A percentile compares a stretch with the other conserved stretches of the same genome.
These are phyloP conservation scores for Hippopotamyrus pictus DNA, from an alignment of 2,797 vertebrate species.

Conservation along the genomic window DNA sequence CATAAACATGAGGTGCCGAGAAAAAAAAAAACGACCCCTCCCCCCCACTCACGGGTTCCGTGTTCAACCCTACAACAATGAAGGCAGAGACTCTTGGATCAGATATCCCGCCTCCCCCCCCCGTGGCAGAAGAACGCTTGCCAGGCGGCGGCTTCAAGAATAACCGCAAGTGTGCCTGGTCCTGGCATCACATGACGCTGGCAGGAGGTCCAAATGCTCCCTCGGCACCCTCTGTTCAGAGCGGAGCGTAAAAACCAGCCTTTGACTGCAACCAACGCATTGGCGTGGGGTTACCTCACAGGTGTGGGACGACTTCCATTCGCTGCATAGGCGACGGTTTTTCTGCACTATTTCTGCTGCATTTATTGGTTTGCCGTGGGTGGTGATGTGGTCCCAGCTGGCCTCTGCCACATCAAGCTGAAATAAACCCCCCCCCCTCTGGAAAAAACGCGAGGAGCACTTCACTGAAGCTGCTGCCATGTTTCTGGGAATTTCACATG, in stretches of 20 bases:
- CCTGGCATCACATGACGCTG: background rate
- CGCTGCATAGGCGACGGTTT: background rate
- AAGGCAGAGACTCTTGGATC: conserved; percentile 6
- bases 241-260: background rate
- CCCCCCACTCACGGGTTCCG: background rate
- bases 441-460: background rate
- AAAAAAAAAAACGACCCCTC: background rate
- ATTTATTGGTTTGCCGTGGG: background rate
- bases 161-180: background rate
- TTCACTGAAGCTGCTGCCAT: background rate
- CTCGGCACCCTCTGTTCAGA: background rate
- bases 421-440: background rate
- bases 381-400: background rate
- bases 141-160: background rate
- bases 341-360: background rate
- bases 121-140: background rate
- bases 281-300: background rate
- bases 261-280: background rate
- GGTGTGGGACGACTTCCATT: background rate
- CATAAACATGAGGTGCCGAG: too few species aligned
- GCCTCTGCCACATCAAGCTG: background rate
- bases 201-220: background rate
- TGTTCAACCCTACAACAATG: background rate
- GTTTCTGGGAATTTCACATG: background rate
- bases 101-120: background rate